A percentile compares a stretch with the other conserved stretches of the same genome.
Evolutionary conservation across 2,797 vertebrate species (phyloP).

Genomic region (Limosa lapponica): DNA sequence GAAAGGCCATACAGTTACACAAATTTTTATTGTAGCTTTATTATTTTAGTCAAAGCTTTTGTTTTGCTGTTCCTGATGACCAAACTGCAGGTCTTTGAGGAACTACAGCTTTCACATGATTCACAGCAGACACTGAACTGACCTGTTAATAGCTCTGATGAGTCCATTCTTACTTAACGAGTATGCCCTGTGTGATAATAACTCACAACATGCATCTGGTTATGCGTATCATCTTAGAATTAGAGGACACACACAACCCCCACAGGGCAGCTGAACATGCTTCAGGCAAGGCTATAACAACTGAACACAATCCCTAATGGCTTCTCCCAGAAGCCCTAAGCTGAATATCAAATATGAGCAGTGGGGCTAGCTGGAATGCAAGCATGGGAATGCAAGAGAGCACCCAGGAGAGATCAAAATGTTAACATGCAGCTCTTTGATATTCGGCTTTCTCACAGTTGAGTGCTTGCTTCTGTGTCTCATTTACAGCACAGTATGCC

Average conservation of each 20-base stretch:
- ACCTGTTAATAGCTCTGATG: background rate
- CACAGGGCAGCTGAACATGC: background rate
- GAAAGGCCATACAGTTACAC: background rate
- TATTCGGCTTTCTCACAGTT: background rate
- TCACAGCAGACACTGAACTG: background rate
- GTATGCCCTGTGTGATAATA: background rate
- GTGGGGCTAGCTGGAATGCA: background rate
- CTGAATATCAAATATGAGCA: background rate
- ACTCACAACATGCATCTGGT: background rate
- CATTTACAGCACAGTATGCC: background rate
- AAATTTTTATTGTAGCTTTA: background rate
- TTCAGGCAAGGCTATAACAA: background rate
- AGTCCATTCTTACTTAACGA: background rate
- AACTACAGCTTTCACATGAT: background rate
- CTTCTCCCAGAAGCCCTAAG: background rate
- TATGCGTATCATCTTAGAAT: background rate
- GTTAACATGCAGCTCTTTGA: background rate
- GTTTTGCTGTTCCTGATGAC: background rate
- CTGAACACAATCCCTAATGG: background rate
- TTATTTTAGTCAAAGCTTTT: background rate
- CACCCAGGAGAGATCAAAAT: background rate
- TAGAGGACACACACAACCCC: background rate
- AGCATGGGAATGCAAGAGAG: background rate
- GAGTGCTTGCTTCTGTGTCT: background rate
- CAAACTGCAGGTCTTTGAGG: background rate